Evolutionary conservation across 64 coral and sea anemone species (phyloP).

Genomic region (Stichodactyla mertensii): DNA sequence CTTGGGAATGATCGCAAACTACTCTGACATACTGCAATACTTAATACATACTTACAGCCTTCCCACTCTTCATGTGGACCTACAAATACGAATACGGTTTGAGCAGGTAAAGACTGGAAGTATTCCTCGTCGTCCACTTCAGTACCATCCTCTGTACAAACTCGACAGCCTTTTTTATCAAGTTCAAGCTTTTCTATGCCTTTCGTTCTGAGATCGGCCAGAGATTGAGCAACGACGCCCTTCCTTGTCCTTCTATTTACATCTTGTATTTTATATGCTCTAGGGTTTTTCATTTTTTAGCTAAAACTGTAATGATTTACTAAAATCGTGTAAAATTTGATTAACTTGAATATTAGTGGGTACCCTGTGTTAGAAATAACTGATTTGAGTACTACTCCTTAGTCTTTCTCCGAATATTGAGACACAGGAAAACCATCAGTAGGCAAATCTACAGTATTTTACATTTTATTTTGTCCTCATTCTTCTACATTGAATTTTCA

Average conservation of each 20-base stretch:
- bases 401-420: background rate
- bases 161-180: constrained; percentile 25
- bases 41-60: constrained; percentile 38
- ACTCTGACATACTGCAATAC: background rate
- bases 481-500: no score
- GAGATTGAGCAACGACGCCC: constrained; percentile 60
- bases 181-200: constrained; percentile 45
- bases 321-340: background rate
- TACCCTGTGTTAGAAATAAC: background rate
- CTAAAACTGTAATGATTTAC: background rate
- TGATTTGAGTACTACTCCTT: background rate
- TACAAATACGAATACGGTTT: constrained; percentile 73
- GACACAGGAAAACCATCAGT: background rate
- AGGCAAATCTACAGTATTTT: background rate
- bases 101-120: constrained; percentile 70
- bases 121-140: constrained; percentile 87
- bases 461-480: no score
- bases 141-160: constrained; percentile 83
- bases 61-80: constrained; percentile 61
- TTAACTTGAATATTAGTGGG: background rate
- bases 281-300: constrained; percentile 20
- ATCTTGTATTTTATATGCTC: constrained; percentile 94
- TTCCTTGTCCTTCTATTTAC: constrained; percentile 43
- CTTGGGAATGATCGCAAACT: background rate
- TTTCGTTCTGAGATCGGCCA: constrained; percentile 62